Evolutionary conservation across 2,797 vertebrate genomes (phyloP).

Genomic region (Peromyscus aztecus): DNA sequence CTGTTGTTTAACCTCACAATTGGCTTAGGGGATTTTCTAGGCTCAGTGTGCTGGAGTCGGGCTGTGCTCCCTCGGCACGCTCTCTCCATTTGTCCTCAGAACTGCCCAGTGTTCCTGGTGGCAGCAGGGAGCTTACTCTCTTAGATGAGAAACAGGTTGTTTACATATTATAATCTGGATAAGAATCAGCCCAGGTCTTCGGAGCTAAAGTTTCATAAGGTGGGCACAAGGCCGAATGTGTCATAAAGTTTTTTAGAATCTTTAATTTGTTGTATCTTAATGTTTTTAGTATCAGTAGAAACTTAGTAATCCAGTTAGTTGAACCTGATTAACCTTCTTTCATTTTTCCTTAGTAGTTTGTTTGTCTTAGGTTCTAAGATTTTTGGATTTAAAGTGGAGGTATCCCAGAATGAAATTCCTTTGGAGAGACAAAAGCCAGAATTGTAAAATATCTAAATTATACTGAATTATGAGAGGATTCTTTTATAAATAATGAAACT

Average conservation of each 20-base stretch:
- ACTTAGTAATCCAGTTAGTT: neutral
- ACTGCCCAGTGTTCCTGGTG: neutral
- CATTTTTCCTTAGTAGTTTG: neutral
- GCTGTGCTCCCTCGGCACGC: neutral
- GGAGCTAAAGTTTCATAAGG: neutral
- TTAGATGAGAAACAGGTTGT: neutral
- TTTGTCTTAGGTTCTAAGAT: neutral
- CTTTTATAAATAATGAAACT: neutral
- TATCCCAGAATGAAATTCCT: neutral
- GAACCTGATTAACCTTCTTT: neutral
- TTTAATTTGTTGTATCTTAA: neutral
- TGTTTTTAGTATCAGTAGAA: neutral
- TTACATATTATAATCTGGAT: neutral
- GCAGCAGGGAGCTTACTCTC: neutral
- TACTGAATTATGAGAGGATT: neutral
- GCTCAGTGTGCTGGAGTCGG: too few relatives aligned
- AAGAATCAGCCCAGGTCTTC: neutral
- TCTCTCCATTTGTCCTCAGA: neutral
- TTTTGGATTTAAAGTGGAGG: neutral
- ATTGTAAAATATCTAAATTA: neutral
- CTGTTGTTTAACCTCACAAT: neutral
- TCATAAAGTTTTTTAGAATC: neutral
- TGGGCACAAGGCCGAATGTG: neutral
- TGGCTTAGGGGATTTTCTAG: neutral
- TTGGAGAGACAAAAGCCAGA: neutral